Conservation (phyloP, 2,797 vertebrate genomes). For the Sarcophilus harrisii region DNA sequence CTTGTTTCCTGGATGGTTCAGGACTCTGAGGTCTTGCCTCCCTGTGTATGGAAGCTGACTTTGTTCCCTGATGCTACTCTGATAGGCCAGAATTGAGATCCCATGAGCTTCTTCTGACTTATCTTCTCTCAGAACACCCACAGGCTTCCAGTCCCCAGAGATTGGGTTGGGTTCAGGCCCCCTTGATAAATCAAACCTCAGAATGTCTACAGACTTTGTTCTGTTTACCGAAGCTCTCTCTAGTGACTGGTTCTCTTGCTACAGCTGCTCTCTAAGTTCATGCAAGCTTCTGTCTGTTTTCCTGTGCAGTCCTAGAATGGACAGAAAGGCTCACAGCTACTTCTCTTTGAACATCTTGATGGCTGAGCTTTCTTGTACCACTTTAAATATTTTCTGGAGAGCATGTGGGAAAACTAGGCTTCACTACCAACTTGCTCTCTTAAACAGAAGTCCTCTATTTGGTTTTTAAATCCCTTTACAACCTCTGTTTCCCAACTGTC, state of each 20-base stretch:
- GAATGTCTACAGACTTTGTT: background rate
- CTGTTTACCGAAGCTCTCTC: background rate
- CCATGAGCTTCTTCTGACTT: background rate
- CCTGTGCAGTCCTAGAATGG: background rate
- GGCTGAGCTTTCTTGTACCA: background rate
- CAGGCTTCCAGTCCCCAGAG: background rate
- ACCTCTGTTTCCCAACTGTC: background rate
- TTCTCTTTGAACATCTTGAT: background rate
- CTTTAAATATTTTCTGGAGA: background rate
- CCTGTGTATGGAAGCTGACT: background rate
- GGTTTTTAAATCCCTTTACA: background rate
- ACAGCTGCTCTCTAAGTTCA: background rate
- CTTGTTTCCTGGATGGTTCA: background rate
- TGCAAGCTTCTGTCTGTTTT: background rate
- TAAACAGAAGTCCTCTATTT: background rate
- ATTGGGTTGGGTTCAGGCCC: background rate
- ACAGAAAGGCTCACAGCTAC: background rate
- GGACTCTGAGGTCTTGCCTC: background rate
- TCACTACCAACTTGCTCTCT: background rate
- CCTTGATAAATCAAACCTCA: background rate
- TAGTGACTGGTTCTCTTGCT: background rate
- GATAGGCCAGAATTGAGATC: background rate
- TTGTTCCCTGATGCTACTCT: background rate
- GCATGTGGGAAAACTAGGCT: background rate
- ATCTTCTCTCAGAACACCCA: background rate